phyloP scores from a whole-genome alignment of 2,797 vertebrate genomes.

The Onychomys leucogaster region DNA sequence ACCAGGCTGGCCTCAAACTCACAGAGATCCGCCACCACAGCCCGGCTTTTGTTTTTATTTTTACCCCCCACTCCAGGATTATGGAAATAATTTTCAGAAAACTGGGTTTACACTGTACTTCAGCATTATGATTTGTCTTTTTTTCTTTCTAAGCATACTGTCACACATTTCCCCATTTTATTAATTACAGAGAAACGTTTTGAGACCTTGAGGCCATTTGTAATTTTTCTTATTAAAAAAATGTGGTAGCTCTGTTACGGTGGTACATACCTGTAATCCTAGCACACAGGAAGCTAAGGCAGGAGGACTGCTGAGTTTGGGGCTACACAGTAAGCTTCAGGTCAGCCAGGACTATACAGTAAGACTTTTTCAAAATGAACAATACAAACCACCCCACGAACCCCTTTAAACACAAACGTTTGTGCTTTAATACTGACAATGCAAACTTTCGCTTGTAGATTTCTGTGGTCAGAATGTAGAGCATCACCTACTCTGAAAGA shows the following conservation, averaged over 20 bases:
- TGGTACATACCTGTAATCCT: not conserved
- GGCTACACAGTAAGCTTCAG: not conserved
- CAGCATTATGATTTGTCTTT: not conserved
- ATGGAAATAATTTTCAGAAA: not conserved
- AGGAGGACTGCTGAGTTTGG: not conserved
- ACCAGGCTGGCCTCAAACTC: too few relatives aligned
- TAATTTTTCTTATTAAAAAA: not conserved
- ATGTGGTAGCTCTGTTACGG: not conserved
- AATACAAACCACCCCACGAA: not conserved
- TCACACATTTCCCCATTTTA: not conserved
- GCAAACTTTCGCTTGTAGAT: slow-evolving; percentile 20
- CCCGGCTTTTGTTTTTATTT: not conserved
- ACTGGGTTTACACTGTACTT: not conserved
- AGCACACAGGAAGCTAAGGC: not conserved
- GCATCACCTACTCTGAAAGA: not conserved
- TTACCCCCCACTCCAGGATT: not conserved
- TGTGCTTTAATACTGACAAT: slow-evolving; percentile 12
- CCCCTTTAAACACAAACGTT: not conserved
- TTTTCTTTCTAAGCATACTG: not conserved
- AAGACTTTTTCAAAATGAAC: not conserved
- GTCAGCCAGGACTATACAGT: not conserved
- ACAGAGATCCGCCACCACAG: too few relatives aligned
- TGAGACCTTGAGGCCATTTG: not conserved
- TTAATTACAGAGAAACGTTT: not conserved
- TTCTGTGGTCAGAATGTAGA: not conserved